phyloP scores from a whole-genome alignment of 2,797 vertebrate species.

The Coregonus sp. region DNA sequence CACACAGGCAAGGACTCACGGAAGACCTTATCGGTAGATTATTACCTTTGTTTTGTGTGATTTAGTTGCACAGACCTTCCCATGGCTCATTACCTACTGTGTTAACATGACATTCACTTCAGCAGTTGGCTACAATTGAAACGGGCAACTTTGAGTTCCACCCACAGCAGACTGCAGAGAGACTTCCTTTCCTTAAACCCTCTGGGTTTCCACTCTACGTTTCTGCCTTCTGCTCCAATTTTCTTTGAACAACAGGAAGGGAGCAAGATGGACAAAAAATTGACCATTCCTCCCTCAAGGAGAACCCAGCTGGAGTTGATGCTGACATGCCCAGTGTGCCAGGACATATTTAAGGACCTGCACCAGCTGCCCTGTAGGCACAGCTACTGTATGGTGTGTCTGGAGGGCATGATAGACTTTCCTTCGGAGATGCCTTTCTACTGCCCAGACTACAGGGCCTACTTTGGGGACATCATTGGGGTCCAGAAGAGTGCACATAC shows the following conservation, averaged over 20 bases:
- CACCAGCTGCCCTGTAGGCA: slow-evolving; percentile 70
- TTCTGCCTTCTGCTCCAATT: not conserved
- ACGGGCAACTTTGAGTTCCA: not conserved
- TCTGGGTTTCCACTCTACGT: not conserved
- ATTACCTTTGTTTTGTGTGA: not conserved
- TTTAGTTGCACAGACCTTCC: not conserved
- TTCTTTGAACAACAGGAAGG: not conserved
- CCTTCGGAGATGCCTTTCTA: slow-evolving; percentile 33
- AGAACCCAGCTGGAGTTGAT: slow-evolving; percentile 34
- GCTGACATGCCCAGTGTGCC: slow-evolving; percentile 67
- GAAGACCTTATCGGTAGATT: not conserved
- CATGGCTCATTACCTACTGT: not conserved
- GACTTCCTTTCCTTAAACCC: not conserved
- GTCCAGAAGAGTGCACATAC: slow-evolving; percentile 48
- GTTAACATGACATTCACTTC: not conserved
- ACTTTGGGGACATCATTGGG: slow-evolving; percentile 23
- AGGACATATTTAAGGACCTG: slow-evolving; percentile 64
- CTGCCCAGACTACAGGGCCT: slow-evolving; percentile 63
- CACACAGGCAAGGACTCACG: not conserved
- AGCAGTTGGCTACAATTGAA: not conserved
- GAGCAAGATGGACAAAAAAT: not conserved
- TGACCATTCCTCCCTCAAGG: not conserved
- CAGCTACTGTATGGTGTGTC: slow-evolving; percentile 61
- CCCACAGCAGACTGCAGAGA: not conserved
- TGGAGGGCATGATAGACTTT: slow-evolving; percentile 50